Conservation (phyloP, 2,797 vertebrate species). For the Oreochromis mossambicus region DNA sequence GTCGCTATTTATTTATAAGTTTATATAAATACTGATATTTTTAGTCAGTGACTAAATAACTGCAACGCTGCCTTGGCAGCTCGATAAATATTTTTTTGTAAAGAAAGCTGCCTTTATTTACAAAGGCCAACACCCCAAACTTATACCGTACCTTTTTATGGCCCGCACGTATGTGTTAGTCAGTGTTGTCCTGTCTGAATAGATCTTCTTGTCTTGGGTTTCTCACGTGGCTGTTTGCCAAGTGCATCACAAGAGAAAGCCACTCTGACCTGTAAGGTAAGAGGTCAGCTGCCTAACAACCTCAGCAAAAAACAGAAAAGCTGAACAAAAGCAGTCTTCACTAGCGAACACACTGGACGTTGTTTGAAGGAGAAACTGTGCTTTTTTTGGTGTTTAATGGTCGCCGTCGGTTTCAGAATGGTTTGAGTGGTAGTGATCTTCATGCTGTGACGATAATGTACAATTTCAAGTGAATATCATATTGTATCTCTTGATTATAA, state of each 20-base stretch:
- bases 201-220: conserved; percentile 62
- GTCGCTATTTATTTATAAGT: conserved; percentile 92
- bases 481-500: conserved; percentile 46
- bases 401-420: conserved; percentile 42
- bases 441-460: conserved; percentile 66
- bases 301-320: conserved; percentile 37
- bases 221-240: conserved; percentile 47
- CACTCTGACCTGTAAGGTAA: conserved; percentile 36
- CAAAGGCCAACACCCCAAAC: conserved; percentile 83
- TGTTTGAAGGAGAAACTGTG: conserved; percentile 30
- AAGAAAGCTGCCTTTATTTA: conserved; percentile 95
- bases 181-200: conserved; percentile 69
- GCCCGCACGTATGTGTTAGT: conserved; percentile 63
- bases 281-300: conserved; percentile 55
- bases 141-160: conserved; percentile 61
- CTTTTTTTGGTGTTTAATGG: conserved; percentile 38
- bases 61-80: conserved; percentile 96
- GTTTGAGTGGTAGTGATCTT: conserved; percentile 51
- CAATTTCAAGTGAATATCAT: conserved; percentile 51
- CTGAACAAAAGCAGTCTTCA: conserved; percentile 37
- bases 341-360: conserved; percentile 31
- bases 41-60: conserved; percentile 99
- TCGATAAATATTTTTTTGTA: conserved; percentile 89
- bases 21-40: conserved; percentile 92
- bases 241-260: conserved; percentile 51